Base-by-base conservation (phyloP, 2,888 invertebrate genomes). In the Hydropsyche betteni region DNA sequence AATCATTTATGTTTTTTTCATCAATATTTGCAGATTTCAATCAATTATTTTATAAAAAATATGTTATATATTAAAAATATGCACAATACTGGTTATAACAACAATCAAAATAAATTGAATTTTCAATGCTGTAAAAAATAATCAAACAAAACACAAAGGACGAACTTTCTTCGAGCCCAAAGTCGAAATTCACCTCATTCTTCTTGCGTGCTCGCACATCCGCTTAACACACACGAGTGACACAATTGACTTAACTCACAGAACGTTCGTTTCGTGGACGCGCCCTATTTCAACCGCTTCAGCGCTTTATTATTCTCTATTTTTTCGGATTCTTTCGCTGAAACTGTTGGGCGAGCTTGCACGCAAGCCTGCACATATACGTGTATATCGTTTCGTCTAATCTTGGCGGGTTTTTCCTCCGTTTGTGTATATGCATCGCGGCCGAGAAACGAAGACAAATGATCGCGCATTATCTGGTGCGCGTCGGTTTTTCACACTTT, bases 361-460 rank as follows among this genome's bases (percentile, higher is more conserved):
- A 74, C 68, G 53, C 51, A 68, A 74, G 81, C 84, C 82, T 82
- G 81, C 79, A 81, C 81, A 83, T 81, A 82, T 82, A 5, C 53
- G 1, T 16, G 3, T 14, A 8, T 8, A 58, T 14, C 24, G 8
- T 58, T 16, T 14, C 58, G 58, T 24, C 58, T 58, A 58, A 58
- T 58, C 58, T 58, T 24, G 16, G 58, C 8, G 16, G 24, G 58
- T 58, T 58, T 24, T 58, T 24, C 16, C 7, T 6, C 44, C 44
- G 44, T 44, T 44, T 44, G 44, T 44, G 44, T 44, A 10, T 44
- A 24, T 24, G 24, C 24, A 24, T 24, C 82, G 81, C 71, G 69
- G 72, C 74, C 74, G 75, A 79, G 82, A 83, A 85, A 85, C 84
- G 84, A 85, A 84, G 85, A 85, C 83, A 82, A 83, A 85, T 83